phyloP scores from a whole-genome alignment of 2,888 invertebrate species.

The Zootermopsis nevadensis region DNA sequence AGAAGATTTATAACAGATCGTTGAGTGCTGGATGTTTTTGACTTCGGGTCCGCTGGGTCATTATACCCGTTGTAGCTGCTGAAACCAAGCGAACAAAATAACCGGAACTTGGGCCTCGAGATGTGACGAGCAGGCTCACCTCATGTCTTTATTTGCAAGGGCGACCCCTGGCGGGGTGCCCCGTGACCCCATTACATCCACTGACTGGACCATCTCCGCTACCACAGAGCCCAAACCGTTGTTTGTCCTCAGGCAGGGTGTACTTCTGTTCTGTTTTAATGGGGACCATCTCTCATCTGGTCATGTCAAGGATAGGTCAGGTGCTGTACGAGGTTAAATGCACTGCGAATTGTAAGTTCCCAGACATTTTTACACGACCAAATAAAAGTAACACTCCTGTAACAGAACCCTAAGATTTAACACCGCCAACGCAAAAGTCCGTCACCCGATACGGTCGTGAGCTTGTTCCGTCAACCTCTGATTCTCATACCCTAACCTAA shows the following conservation, averaged over 20 bases:
- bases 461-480: too few species aligned
- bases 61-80: not conserved
- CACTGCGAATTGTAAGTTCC: too few species aligned
- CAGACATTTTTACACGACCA: too few species aligned
- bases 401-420: too few species aligned
- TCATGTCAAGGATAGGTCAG: too few species aligned
- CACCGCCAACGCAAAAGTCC: too few species aligned
- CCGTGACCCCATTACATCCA: conserved; percentile 34
- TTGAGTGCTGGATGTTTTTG: not conserved
- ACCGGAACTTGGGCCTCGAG: not conserved
- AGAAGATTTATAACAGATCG: too few species aligned
- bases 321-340: too few species aligned
- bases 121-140: conserved; percentile 19
- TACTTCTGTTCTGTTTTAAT: not conserved
- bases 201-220: conserved; percentile 17
- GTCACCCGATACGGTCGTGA: too few species aligned
- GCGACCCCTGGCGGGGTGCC: conserved; percentile 36
- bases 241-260: not conserved
- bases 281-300: too few species aligned
- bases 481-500: too few species aligned
- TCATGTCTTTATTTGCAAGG: conserved; percentile 40
- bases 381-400: too few species aligned
- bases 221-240: not conserved
- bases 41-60: not conserved
- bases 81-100: conserved; percentile 9